Evolutionary conservation across 2,797 vertebrate genomes (phyloP), one percentile per base, ranked within the genome.

Genomic region (Mormyrus proboscirostris): DNA sequence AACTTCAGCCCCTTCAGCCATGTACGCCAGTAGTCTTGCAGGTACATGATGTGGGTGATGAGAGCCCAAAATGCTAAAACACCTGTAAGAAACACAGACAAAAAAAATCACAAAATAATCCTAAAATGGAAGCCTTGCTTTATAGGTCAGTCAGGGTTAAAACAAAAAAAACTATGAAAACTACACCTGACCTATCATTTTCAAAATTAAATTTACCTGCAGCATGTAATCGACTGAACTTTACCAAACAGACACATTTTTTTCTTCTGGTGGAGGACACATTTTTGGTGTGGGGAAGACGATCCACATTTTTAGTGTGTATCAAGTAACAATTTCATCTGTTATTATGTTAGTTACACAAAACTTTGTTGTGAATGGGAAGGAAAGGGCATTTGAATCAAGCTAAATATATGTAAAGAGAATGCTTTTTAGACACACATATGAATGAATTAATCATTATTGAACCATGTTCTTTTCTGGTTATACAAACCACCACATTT

Each of bases 11-110:
- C 98, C 92, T 98, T 99, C 90, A 99, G 96, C 98, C 98, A 99
- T 53, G 98, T 99, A 91, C 98, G 96, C 98, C 98, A 99, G 95
- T 96, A 99, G 94, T 99, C 98, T 94, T 99, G 98, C 90, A 98
- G 93, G 93, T 99, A 99, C 98, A 99, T 99, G 93, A 99, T 93
- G 91, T 99, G 98, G 1, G 97, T 98, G 94, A 98, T 96, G 22
- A 99, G 96, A 88, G 95, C 94, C 98, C 98, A 99, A 89, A 99
- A 93, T 0, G 98, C 98, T 93, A 99, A 92, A 86, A 99, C 98
- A 89, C 98, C 98, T 99, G 95, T 73, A 0, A 0, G 55, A 50
- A 33, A 55, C 29, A 76, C 33, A 7, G 1, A 65, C 33, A 76
- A 38, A 73, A 73, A 2, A 16, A 62, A 25, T 6, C 73, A 79